phyloP scores from a whole-genome alignment of 2,797 vertebrate species.

The Fratercula arctica region DNA sequence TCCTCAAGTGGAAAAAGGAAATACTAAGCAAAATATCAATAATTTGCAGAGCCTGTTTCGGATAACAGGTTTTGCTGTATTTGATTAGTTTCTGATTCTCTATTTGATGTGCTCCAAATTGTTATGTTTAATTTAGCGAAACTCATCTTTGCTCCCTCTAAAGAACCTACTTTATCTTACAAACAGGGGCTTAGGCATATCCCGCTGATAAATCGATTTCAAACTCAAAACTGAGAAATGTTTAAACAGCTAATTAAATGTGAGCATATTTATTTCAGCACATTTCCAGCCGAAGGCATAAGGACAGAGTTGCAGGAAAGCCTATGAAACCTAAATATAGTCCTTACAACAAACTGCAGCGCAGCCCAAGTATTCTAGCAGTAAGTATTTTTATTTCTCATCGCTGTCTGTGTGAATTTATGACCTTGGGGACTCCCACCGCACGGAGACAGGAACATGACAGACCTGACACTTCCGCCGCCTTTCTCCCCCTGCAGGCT shows the following conservation, averaged over 20 bases:
- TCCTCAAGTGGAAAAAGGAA: neutral
- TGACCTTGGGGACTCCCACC: neutral
- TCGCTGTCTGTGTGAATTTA: slow-evolving; percentile 1
- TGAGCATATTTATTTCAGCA: slow-evolving; percentile 83
- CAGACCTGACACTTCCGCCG: neutral
- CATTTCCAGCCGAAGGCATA: slow-evolving; percentile 98
- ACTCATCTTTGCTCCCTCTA: neutral
- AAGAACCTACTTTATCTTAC: neutral
- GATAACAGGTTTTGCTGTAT: neutral
- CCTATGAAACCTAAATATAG: slow-evolving; percentile 97
- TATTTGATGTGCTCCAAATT: slow-evolving; percentile 11
- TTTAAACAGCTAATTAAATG: slow-evolving; percentile 63
- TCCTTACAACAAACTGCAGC: slow-evolving; percentile 95
- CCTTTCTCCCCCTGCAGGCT: neutral
- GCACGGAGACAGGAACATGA: neutral
- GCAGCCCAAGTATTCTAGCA: slow-evolving; percentile 85
- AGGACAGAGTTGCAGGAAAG: slow-evolving; percentile 96
- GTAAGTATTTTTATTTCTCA: slow-evolving; percentile 79
- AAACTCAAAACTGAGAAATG: slow-evolving; percentile 3
- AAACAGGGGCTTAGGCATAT: slow-evolving; percentile 2
- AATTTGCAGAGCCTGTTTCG: neutral
- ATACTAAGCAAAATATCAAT: slow-evolving; percentile 11
- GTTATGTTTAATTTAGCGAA: slow-evolving; percentile 44
- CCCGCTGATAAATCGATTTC: slow-evolving; percentile 24
- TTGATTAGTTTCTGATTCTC: slow-evolving; percentile 27